These are phyloP conservation scores for Drosophila vallismaia DNA, from an alignment of 2,888 invertebrate species.

Conservation along the genomic window DNA sequence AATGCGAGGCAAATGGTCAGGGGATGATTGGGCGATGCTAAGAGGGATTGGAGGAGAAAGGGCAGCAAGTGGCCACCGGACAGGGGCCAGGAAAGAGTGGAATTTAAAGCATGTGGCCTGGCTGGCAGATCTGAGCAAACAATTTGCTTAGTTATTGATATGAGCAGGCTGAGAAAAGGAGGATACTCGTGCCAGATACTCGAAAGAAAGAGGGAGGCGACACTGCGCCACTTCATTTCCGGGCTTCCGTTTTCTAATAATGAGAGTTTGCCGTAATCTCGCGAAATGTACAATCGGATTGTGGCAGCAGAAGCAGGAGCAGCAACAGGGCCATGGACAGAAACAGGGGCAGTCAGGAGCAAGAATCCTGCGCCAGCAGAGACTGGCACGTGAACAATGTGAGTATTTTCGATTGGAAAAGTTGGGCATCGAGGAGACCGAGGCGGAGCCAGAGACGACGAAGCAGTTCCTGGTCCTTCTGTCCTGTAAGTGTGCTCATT, in stretches of 20 bases:
- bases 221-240: constrained; percentile 75
- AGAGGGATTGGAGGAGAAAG: constrained; percentile 5
- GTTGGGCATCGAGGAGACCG: not conserved
- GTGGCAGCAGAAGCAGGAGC: constrained; percentile 5
- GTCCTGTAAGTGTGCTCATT: constrained; percentile 71
- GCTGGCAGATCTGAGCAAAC: constrained; percentile 63
- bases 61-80: not conserved
- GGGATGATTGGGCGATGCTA: not conserved
- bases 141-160: constrained; percentile 79
- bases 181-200: not conserved
- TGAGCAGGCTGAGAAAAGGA: constrained; percentile 40
- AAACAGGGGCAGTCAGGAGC: not conserved
- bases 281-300: constrained; percentile 70
- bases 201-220: constrained; percentile 1
- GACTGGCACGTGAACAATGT: constrained; percentile 73
- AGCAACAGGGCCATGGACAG: not conserved
- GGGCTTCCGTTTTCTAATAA: constrained; percentile 77
- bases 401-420: constrained; percentile 59
- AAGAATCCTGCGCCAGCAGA: constrained; percentile 13
- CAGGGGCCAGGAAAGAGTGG: constrained; percentile 36
- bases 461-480: constrained; percentile 25
- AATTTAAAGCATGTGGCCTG: constrained; percentile 73
- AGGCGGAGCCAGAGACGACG: not conserved
- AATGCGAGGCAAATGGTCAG: constrained; percentile 15
- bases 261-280: constrained; percentile 77